Evolutionary conservation across 2,888 invertebrate species (phyloP), one percentile per base, ranked within the genome.

Genomic region (Entomobrya multifasciata): DNA sequence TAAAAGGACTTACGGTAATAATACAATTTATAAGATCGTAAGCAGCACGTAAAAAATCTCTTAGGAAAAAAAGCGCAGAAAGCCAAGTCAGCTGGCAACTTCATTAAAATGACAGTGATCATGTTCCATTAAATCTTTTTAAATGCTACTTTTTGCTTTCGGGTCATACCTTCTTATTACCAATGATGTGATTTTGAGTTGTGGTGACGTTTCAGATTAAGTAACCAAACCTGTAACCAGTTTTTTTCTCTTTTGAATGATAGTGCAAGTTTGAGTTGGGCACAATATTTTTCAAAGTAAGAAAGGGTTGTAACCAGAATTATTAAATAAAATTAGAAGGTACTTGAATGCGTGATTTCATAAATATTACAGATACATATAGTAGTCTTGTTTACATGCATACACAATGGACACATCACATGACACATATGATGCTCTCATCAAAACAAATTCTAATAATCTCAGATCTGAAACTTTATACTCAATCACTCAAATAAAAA

Each of bases 101-200:
- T 67, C 36, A 67, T 36, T 30, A 49, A 13, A 15, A 49, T 49
- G 49, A 49, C 3, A 15, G 13, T 49, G 49, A 49, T n/a, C n/a
- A 67, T 67, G 67, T 41, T 67, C 67, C 67, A 67, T 67, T 67
- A 30, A 15, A n/a, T 41, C 67, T 41, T 67, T 30, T n/a, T 49
- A 36, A 67, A 41, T 49, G 13, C 5, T 8, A 15, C 49, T 49
- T 49, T n/a, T 49, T 15, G n/a, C 49, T 15, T 49, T 49, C 49
- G 49, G 49, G 49, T 44, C 8, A 44, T 49, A 15, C n/a, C 13
- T 49, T 10, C 49, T 49, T 3, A 49, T 49, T 13, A 22, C 22
- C 8, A 30, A 67, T 13, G 36, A 2, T 65, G 30, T 36, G 67
- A 25, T 30, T n/a, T n/a, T n/a, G n/a, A n/a, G n/a, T 49, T 49